A percentile compares a stretch with the other conserved stretches of the same genome.
Evolutionary conservation across 2,888 invertebrate species (phyloP).

Genomic region (Sericinus montela): DNA sequence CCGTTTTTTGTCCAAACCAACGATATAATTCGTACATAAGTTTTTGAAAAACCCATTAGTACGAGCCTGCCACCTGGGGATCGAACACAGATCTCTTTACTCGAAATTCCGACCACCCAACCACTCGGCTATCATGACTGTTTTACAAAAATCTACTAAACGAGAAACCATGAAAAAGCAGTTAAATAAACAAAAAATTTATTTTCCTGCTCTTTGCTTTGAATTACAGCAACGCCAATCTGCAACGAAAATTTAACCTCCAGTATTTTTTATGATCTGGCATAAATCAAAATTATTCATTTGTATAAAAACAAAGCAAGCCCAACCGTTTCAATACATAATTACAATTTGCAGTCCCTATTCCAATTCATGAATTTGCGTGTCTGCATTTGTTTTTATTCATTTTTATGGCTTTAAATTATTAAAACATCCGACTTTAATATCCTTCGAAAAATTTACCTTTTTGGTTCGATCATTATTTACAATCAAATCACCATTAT

Average conservation of each 20-base stretch:
- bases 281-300: constrained; percentile 38
- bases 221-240: no score
- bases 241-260: background rate
- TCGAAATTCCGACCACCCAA: no score
- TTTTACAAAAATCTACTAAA: no score
- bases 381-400: constrained; percentile 29
- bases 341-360: constrained; percentile 42
- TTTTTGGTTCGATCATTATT: constrained; percentile 11
- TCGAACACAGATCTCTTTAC: no score
- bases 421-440: constrained; percentile 21
- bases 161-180: no score
- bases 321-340: constrained; percentile 19
- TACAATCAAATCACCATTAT: constrained; percentile 9
- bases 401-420: constrained; percentile 43
- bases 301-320: constrained; percentile 29
- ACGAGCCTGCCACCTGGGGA: no score
- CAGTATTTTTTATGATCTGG: constrained; percentile 30
- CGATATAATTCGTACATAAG: no score
- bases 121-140: no score
- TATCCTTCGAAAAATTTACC: constrained; percentile 14
- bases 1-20: no score
- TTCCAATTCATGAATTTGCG: constrained; percentile 39
- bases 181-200: no score
- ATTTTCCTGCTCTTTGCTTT: no score
- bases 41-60: no score